A percentile compares a stretch with the other conserved stretches of the same genome.
Conservation (phyloP, 2,888 invertebrate genomes). For the Chromoteleia sp. region DNA sequence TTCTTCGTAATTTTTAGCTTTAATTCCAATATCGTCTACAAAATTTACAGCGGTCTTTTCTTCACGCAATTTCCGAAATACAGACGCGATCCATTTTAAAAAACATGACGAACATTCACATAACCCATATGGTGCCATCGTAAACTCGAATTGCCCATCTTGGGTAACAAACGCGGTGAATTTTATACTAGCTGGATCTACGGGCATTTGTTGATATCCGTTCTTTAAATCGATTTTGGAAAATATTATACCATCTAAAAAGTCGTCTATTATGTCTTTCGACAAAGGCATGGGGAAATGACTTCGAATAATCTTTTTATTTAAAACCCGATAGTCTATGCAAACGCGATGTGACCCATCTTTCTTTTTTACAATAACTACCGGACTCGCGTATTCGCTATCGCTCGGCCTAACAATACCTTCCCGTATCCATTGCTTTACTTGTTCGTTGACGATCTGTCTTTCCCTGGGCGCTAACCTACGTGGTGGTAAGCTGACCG, state of each 20-base stretch:
- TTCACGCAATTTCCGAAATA: background rate
- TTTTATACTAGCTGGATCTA: background rate
- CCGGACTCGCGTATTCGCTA: conserved; percentile 76
- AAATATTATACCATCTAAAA: background rate
- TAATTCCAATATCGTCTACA: background rate
- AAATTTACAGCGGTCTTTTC: background rate
- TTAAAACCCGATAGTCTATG: background rate
- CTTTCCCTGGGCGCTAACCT: conserved; percentile 12
- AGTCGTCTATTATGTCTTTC: background rate
- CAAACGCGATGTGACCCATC: conserved; percentile 41
- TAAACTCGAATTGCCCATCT: background rate
- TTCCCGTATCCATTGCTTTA: conserved; percentile 74
- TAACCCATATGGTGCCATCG: background rate
- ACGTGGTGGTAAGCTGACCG: conserved; percentile 6
- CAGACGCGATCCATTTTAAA: conserved; percentile 6
- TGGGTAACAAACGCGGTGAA: background rate
- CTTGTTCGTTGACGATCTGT: background rate
- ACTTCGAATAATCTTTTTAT: conserved; percentile 6
- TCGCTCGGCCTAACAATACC: conserved; percentile 72
- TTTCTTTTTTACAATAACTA: conserved; percentile 49
- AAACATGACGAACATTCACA: conserved; percentile 9
- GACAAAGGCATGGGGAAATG: background rate
- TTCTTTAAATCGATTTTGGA: conserved; percentile 1
- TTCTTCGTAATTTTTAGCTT: background rate
- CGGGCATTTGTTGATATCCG: conserved; percentile 5